Evolutionary conservation across 2,797 vertebrate genomes (phyloP), one percentile per base, ranked within the genome.

Genomic region (Pelochelys cantorii): DNA sequence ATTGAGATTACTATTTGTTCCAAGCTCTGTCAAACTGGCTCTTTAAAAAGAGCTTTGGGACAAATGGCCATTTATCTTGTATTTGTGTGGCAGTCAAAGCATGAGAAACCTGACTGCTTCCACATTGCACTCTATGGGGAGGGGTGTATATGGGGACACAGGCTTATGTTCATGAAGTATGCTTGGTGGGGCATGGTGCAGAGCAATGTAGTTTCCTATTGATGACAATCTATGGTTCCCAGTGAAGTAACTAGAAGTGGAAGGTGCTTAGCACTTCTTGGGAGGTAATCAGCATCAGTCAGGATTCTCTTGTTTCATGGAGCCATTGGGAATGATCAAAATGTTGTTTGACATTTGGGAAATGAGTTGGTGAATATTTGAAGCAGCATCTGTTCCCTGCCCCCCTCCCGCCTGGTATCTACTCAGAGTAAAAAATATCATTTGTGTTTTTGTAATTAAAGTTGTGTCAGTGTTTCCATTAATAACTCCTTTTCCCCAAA

Each of bases 381-480:
- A 92, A 90, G 57, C 82, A 92, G 54, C 29, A 62, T 7, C 55
- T 79, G 86, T 62, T 55, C 4, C 17, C 14, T 5, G 8, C 42
- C 42, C 42, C 42, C 42, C 42, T 48, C 42, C 42, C 4, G 2
- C 8, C 42, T 8, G 42, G 15, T 12, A 86, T 92, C 37, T 25
- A 29, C 48, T 6, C 17, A 23, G 13, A 94, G 90, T 92, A 71
- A 89, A 75, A 89, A 95, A 95, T 92, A 55, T 53, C 52, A 22
- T 15, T 29, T 52, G 23, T 62, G 13, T 34, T 57, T 79, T 53
- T 87, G 48, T 88, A 62, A 55, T 95, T 92, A 85, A 89, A 62
- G 81, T 86, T 89, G 74, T 17, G 14, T 77, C 74, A 77, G 74
- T 52, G 25, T 52, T 77, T 77, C 74, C 77, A 84, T 91, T 91